Base-by-base conservation (phyloP, 2,113 vertebrate genomes). In the Mugil cephalus region DNA sequence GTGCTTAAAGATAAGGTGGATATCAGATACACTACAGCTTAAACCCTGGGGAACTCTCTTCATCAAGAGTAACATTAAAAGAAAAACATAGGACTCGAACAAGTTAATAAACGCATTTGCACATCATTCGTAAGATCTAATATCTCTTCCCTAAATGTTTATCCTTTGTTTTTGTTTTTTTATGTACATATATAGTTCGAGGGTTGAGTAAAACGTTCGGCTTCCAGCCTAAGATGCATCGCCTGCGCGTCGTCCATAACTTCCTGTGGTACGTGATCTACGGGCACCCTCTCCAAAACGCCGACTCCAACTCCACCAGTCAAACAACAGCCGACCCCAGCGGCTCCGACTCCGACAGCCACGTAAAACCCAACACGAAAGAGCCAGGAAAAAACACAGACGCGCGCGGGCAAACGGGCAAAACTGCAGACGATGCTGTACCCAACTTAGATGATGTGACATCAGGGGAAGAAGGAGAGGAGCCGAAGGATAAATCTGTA, bases 181-280 rank as follows among this genome's bases (percentile, higher is more conserved):
- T 52, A 0, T 71, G 11, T 30, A 1, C 12, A n/a, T 45, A 34
- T 61, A 4, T 9, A 99, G 98, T 99, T 73, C 94, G 94, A 17
- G 98, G 98, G 52, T 89, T 97, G 10, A 96, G 96, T 2, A 97
- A 96, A 40, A 92, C 93, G 1, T 86, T 95, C 6, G 98, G 98
- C 10, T 99, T 96, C 83, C 95, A 97, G 83, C 96, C 98, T 24
- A 99, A 99, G 92, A 99, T 99, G 97, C 95, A 94, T 39, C 97
- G 98, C 43, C 89, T 99, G 53, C 94, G 93, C 38, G 69, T 93
- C 15, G 85, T 96, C 5, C 96, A 99, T 77, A 87, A 80, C 56
- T 99, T 98, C 76, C 92, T 99, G 46, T 99, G 97, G 96, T 97
- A 98, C 86, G 68, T 99, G 42, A 84, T 96, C 43, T 96, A 99